These are phyloP conservation scores for Wasmannia auropunctata DNA, from an alignment of 1,140 invertebrate species.

Conservation along the genomic window DNA sequence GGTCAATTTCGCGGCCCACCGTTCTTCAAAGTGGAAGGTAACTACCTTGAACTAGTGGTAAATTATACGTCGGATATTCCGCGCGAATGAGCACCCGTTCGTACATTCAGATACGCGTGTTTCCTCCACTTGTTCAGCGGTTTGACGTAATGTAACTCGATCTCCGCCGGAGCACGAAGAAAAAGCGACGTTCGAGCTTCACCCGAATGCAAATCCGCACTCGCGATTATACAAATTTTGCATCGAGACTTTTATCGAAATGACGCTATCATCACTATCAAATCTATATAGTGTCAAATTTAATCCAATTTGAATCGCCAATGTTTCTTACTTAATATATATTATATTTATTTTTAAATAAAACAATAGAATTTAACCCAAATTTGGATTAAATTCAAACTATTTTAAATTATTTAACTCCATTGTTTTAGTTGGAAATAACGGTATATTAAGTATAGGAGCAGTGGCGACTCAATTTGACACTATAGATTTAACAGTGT, in stretches of 20 bases:
- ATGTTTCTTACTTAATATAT: no score
- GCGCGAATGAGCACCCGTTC: slow-evolving; percentile 59
- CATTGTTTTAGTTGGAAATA: no score
- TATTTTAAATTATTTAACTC: no score
- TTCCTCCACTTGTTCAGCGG: slow-evolving; percentile 46
- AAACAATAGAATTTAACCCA: no score
- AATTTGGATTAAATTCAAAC: no score
- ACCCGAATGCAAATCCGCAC: neutral
- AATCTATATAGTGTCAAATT: no score
- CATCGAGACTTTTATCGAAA: neutral
- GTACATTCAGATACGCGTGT: slow-evolving; percentile 60
- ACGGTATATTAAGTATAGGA: no score
- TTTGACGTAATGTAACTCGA: neutral
- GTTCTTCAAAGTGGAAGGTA: slow-evolving; percentile 68
- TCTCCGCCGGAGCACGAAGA: neutral
- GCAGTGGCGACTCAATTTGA: no score
- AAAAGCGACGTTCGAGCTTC: neutral
- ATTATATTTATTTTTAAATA: no score
- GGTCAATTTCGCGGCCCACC: slow-evolving; percentile 66
- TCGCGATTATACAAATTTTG: neutral
- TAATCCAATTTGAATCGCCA: no score
- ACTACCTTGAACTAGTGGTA: slow-evolving; percentile 68
- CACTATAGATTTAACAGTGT: no score
- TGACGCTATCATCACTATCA: neutral
- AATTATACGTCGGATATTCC: slow-evolving; percentile 67